phyloP scores from a whole-genome alignment of 2,888 invertebrate species.

The Tubulanus polymorphus region DNA sequence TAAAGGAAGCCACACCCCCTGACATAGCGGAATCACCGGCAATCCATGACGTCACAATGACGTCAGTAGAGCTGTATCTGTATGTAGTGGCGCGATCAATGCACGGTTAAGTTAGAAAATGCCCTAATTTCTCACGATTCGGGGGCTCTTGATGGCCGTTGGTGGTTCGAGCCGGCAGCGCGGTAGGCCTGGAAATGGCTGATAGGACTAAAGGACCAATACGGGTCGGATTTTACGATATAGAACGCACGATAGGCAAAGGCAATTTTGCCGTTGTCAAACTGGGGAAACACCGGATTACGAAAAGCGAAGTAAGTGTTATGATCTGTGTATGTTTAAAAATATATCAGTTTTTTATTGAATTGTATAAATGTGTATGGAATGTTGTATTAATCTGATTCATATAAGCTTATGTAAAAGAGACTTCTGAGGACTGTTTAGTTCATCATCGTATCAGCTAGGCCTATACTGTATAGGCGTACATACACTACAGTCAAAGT shows the following conservation, averaged over 20 bases:
- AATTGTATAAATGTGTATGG: too few relatives aligned
- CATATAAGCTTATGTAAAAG: too few relatives aligned
- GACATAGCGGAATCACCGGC: background rate
- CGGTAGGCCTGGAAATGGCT: background rate
- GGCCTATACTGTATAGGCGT: too few relatives aligned
- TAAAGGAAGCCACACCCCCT: constrained; percentile 1
- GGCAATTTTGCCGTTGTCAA: constrained; percentile 99
- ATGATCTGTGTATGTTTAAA: too few relatives aligned
- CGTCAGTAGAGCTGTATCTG: background rate
- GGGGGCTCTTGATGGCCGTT: background rate
- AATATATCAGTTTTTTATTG: too few relatives aligned
- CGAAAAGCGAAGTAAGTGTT: constrained; percentile 97
- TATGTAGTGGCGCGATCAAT: too few relatives aligned
- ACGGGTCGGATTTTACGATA: constrained; percentile 89
- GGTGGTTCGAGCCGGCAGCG: background rate
- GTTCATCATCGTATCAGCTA: too few relatives aligned
- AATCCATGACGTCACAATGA: background rate
- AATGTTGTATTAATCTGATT: too few relatives aligned
- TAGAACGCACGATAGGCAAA: constrained; percentile 95
- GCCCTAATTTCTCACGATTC: background rate
- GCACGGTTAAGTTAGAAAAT: too few relatives aligned
- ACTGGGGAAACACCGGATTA: constrained; percentile 95
- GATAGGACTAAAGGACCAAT: constrained; percentile 22
- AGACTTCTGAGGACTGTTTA: too few relatives aligned
- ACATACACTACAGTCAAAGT: too few relatives aligned